Conservation (phyloP, 1,140 invertebrate species). For the Drosophila sechellia region DNA sequence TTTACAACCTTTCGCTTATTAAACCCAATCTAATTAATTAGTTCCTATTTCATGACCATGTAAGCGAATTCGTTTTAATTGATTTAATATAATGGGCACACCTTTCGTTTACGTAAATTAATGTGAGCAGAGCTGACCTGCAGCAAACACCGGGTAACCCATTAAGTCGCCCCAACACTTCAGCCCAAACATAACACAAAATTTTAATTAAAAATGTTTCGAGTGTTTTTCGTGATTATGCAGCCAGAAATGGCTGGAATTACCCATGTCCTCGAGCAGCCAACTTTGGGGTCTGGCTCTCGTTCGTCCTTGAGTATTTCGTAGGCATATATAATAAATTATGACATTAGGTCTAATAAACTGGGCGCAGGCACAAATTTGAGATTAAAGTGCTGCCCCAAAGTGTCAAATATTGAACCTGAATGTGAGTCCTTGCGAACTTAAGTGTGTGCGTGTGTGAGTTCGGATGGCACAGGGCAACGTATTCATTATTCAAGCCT, state of each 20-base stretch:
- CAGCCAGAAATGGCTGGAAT: slow-evolving; percentile 32
- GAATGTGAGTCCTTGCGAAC: slow-evolving; percentile 3
- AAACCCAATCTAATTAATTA: slow-evolving; percentile 28
- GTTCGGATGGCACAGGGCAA: slow-evolving; percentile 41
- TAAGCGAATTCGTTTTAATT: slow-evolving; percentile 38
- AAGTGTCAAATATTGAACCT: slow-evolving; percentile 70
- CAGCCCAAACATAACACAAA: slow-evolving; percentile 62
- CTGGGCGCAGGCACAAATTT: slow-evolving; percentile 27
- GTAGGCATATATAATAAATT: slow-evolving; percentile 69
- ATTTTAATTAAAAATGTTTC: slow-evolving; percentile 80
- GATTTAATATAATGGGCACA: slow-evolving; percentile 26
- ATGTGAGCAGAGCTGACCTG: slow-evolving; percentile 20
- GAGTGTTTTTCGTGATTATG: slow-evolving; percentile 62
- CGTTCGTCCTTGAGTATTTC: slow-evolving; percentile 49
- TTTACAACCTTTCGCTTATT: not conserved
- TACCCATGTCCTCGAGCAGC: slow-evolving; percentile 46
- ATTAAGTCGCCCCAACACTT: slow-evolving; percentile 47
- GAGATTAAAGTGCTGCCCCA: slow-evolving; percentile 49
- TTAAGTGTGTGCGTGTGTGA: not conserved
- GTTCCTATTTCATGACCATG: slow-evolving; percentile 13
- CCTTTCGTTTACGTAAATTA: slow-evolving; percentile 29
- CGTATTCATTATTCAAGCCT: slow-evolving; percentile 75
- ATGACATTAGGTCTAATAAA: slow-evolving; percentile 75
- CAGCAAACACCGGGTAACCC: slow-evolving; percentile 42
- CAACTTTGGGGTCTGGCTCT: slow-evolving; percentile 20